Evolutionary conservation across 2,113 vertebrate species (phyloP).

Genomic region (Crotalus helleri): DNA sequence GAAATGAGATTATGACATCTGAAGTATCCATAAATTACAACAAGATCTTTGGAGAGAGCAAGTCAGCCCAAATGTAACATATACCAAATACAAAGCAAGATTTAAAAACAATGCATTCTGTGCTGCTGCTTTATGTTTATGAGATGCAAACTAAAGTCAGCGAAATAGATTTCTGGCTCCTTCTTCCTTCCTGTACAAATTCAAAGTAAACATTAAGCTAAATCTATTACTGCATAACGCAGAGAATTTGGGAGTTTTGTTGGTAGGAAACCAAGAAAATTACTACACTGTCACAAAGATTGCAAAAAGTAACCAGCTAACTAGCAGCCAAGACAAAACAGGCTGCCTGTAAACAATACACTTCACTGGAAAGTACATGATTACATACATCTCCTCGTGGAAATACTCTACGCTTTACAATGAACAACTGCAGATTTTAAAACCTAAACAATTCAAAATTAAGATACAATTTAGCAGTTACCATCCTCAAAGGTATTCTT

Average conservation of each 20-base stretch:
- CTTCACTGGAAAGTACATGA: neutral
- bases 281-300: slow-evolving; percentile 2
- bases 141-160: slow-evolving; percentile 27
- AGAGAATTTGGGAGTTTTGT: slow-evolving; percentile 8
- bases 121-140: neutral
- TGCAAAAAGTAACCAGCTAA: slow-evolving; percentile 28
- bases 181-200: rapidly evolving
- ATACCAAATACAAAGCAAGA: neutral
- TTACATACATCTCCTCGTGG: neutral
- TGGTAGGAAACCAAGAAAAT: slow-evolving; percentile 26
- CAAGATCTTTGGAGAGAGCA: rapidly evolving
- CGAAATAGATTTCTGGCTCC: neutral
- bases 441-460: slow-evolving; percentile 8
- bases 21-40: neutral
- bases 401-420: slow-evolving; percentile 28
- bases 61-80: neutral
- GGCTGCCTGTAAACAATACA: slow-evolving; percentile 18
- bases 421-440: slow-evolving; percentile 9
- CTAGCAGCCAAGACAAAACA: slow-evolving; percentile 4
- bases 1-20: neutral
- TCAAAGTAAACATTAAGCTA: slow-evolving; percentile 17
- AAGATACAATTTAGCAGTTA: neutral
- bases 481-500: neutral
- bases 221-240: neutral
- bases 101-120: neutral